Base-by-base conservation (phyloP, 1,140 invertebrate genomes). In the Eriosoma lanigerum region DNA sequence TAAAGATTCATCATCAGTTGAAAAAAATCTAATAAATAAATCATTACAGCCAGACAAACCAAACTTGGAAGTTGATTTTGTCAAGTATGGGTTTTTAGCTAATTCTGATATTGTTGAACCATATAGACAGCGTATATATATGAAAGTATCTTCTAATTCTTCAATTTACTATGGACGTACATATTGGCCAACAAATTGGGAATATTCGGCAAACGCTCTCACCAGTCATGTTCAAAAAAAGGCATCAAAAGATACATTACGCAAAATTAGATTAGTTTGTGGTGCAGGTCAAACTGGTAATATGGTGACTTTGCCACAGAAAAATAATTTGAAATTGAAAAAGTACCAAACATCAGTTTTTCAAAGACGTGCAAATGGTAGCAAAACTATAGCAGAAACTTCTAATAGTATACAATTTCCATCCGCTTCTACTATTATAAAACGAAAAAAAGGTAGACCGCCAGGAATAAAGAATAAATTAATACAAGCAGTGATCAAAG, bases 101-200 rank as follows among this genome's bases (percentile, higher is more conserved):
- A n/a, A 13, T 38, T 44, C 1, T 60, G 24, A 48, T 6, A 46
- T 46, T 68, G 17, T 10, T 64, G 64, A 68, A 46, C 32, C 21
- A 19, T 29, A 29, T 29, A 10, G 15, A 50, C 68, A 52, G n/a
- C 10, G 5, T 72, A 52, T 17, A n/a, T 17, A n/a, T 72, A 9
- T 12, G 3, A 29, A n/a, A 9, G 9, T 15, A 72, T 38, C 15
- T 12, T 29, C 68, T 6, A 5, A 3, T 24, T 24, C 24, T 50
- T 50, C 68, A 21, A 4, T 29, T 58, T 46, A 48, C 10, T 60
- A 78, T 12, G 32, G 32, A 29, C 21, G 21, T 0, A 78, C 54
- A 19, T 78, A 78, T 60, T 78, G 56, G 75, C 75, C 75, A 48
- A 29, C n/a, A 12, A 78, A 48, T 78, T 78, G 75, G 75, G 75